Percentiles rank a stretch among this genome's conserved stretches.
Conservation (phyloP, 2,113 vertebrate species). For the Trematocara variabile region DNA sequence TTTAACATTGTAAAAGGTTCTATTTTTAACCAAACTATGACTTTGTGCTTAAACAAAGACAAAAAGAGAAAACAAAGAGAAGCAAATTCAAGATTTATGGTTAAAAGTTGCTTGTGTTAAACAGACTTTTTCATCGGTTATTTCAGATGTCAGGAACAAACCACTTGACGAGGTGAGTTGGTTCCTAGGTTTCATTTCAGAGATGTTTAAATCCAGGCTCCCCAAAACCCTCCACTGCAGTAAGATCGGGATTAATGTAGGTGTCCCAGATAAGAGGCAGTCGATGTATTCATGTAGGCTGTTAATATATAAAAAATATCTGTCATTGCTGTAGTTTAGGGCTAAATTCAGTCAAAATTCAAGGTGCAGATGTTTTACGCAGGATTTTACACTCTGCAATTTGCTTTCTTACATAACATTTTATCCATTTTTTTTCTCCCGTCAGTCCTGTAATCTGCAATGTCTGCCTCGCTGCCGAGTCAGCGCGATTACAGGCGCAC, state of each 20-base stretch:
- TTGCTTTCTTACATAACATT: background rate
- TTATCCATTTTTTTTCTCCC: background rate
- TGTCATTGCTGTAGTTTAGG: background rate
- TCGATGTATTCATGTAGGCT: background rate
- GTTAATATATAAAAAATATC: background rate
- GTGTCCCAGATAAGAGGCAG: background rate
- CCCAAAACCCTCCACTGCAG: background rate
- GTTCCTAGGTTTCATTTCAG: background rate
- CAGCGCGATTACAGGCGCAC: background rate
- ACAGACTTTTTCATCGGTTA: background rate
- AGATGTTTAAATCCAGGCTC: background rate
- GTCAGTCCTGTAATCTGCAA: background rate
- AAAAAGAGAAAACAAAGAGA: background rate
- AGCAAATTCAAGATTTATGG: background rate
- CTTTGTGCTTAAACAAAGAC: background rate
- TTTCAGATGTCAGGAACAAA: background rate
- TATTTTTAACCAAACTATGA: background rate
- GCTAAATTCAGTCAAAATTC: background rate
- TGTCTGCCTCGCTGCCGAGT: constrained; percentile 1
- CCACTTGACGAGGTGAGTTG: background rate
- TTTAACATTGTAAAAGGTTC: background rate
- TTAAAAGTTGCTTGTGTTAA: background rate
- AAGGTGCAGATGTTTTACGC: background rate
- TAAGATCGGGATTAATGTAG: background rate
- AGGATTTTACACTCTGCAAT: background rate